A percentile compares a stretch with the other conserved stretches of the same genome.
Evolutionary conservation across 2,113 vertebrate species (phyloP).

Genomic region (Thunnus maccoyii): DNA sequence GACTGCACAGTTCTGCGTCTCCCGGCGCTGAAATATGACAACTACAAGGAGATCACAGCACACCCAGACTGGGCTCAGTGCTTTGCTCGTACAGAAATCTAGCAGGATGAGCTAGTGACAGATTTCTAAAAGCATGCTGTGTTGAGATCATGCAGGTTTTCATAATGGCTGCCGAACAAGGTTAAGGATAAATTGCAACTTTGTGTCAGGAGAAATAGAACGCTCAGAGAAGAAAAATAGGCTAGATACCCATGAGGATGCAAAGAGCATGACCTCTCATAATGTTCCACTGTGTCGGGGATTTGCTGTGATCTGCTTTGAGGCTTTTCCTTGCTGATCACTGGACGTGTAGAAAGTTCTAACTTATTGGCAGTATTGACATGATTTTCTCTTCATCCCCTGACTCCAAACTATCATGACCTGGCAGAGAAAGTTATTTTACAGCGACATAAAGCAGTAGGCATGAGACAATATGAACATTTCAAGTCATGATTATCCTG

Average conservation of each 20-base stretch:
- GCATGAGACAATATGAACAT: too few species aligned
- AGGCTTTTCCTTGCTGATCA: not conserved
- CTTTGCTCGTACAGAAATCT: conserved; percentile 12
- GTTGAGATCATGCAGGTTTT: conserved; percentile 17
- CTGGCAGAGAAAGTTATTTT: not conserved
- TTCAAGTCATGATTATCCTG: too few species aligned
- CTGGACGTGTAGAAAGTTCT: not conserved
- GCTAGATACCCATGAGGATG: conserved; percentile 8
- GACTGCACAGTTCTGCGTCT: conserved; percentile 49
- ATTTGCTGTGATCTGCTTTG: not conserved
- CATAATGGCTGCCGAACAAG: not conserved
- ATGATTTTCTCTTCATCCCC: not conserved
- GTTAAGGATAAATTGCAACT: not conserved
- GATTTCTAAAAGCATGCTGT: conserved; percentile 22
- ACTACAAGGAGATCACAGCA: conserved; percentile 53
- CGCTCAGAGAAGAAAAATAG: not conserved
- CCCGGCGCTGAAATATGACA: conserved; percentile 32
- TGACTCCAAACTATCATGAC: not conserved
- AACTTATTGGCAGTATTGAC: not conserved
- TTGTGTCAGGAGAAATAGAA: conserved; percentile 14
- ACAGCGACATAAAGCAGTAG: not conserved
- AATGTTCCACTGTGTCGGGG: not conserved
- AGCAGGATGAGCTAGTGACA: conserved; percentile 23
- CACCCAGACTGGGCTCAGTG: conserved; percentile 32
- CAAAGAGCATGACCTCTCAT: not conserved